A percentile compares a stretch with the other conserved stretches of the same genome.
Evolutionary conservation across 2,113 vertebrate species (phyloP).

Genomic region (Chloroceryle aenea): DNA sequence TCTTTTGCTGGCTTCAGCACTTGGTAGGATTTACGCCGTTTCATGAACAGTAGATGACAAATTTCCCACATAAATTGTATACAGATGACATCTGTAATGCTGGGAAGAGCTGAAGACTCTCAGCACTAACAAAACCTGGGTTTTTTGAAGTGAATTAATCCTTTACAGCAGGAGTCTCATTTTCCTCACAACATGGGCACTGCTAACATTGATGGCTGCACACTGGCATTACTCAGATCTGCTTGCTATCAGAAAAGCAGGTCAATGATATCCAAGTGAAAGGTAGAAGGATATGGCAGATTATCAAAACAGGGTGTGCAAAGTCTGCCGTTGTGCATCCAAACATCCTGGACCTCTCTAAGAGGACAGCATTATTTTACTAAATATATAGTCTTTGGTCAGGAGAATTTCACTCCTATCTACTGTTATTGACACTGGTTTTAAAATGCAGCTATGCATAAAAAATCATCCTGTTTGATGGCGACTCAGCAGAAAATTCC

Average conservation of each 20-base stretch:
- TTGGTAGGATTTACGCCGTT: neutral
- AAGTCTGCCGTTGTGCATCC: neutral
- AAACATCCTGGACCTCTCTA: neutral
- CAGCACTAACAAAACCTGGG: neutral
- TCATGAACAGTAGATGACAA: neutral
- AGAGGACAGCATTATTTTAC: neutral
- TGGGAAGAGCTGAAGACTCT: neutral
- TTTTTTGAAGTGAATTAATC: slow-evolving; percentile 39
- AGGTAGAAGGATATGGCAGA: neutral
- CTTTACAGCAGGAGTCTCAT: slow-evolving; percentile 16
- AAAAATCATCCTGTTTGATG: neutral
- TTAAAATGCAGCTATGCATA: neutral
- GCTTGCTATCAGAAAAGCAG: neutral
- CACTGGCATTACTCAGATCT: neutral
- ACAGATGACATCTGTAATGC: neutral
- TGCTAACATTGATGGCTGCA: neutral
- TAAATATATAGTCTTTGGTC: neutral
- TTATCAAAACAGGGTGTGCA: neutral
- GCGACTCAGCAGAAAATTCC: neutral
- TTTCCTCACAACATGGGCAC: neutral
- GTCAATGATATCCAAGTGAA: neutral
- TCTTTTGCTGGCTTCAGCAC: neutral
- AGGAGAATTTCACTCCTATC: neutral
- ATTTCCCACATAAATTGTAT: neutral
- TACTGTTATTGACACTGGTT: neutral